A percentile compares a stretch with the other conserved stretches of the same genome.
Conservation (phyloP, 2,888 invertebrate genomes). For the Autographa gamma region DNA sequence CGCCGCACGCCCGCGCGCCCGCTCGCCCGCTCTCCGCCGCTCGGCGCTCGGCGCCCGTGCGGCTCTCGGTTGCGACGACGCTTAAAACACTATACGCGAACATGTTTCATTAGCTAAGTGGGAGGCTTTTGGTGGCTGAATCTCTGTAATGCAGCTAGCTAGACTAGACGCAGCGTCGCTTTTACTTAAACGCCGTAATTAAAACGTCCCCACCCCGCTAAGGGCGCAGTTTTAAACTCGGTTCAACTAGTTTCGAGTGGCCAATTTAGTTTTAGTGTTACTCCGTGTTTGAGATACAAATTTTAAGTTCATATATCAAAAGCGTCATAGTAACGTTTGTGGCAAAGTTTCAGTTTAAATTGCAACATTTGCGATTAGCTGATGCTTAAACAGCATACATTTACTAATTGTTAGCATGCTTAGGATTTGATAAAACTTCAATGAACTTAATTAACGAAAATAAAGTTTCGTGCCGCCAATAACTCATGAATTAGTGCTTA, state of each 20-base stretch:
- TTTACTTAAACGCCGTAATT: slow-evolving; percentile 89
- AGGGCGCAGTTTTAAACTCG: slow-evolving; percentile 86
- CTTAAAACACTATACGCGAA: slow-evolving; percentile 87
- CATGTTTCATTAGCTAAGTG: slow-evolving; percentile 90
- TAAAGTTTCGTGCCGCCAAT: too few species aligned
- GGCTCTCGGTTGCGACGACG: slow-evolving; percentile 70
- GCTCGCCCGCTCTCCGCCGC: neutral
- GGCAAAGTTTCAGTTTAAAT: slow-evolving; percentile 32
- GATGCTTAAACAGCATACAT: slow-evolving; percentile 14
- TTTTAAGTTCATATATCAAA: slow-evolving; percentile 61
- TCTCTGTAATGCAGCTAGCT: slow-evolving; percentile 87
- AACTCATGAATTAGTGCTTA: neutral
- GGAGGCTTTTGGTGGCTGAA: slow-evolving; percentile 89
- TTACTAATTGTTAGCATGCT: slow-evolving; percentile 8
- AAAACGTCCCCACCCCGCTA: slow-evolving; percentile 82
- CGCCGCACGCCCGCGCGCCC: neutral
- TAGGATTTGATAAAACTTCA: neutral
- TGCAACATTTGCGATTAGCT: slow-evolving; percentile 34
- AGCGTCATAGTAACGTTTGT: slow-evolving; percentile 53
- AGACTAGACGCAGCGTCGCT: slow-evolving; percentile 84
- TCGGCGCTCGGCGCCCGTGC: slow-evolving; percentile 61
- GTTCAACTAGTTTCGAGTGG: slow-evolving; percentile 84
- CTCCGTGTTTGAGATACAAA: slow-evolving; percentile 76
- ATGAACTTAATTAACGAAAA: neutral
- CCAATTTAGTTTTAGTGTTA: slow-evolving; percentile 86